These are phyloP conservation scores for Nannospalax galili DNA, from an alignment of 2,113 vertebrate species.

Conservation along the genomic window DNA sequence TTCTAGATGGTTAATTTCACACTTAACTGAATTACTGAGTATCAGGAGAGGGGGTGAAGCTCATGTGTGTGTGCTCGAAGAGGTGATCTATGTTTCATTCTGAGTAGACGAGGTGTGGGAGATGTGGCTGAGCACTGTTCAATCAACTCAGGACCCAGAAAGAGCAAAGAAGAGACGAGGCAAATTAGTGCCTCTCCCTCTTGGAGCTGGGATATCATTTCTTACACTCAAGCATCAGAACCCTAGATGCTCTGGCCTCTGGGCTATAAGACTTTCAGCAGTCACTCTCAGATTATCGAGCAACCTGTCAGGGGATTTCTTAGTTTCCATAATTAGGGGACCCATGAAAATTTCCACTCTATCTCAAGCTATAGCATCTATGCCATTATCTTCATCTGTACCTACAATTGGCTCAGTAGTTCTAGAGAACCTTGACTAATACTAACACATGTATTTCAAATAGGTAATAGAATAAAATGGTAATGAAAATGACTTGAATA, in stretches of 20 bases:
- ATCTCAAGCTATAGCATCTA: background rate
- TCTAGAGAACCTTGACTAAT: background rate
- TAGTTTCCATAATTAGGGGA: background rate
- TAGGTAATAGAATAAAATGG: background rate
- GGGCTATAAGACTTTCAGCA: background rate
- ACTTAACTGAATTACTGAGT: background rate
- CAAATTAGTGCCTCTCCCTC: background rate
- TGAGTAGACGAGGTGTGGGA: background rate
- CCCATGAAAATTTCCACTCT: no score
- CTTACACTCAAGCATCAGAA: background rate
- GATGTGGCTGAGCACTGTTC: background rate
- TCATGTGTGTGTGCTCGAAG: background rate
- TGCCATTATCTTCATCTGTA: background rate
- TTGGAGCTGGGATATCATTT: background rate
- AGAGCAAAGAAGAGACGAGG: background rate
- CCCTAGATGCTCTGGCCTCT: background rate
- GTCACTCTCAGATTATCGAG: background rate
- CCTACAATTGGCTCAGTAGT: background rate
- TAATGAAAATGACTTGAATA: background rate
- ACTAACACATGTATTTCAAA: background rate
- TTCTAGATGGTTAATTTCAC: background rate
- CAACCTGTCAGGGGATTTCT: no score
- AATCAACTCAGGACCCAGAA: background rate
- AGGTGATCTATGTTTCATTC: background rate
- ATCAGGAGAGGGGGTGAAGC: background rate